Conservation (phyloP, 2,888 invertebrate species). For the Drosophila siamana region DNA sequence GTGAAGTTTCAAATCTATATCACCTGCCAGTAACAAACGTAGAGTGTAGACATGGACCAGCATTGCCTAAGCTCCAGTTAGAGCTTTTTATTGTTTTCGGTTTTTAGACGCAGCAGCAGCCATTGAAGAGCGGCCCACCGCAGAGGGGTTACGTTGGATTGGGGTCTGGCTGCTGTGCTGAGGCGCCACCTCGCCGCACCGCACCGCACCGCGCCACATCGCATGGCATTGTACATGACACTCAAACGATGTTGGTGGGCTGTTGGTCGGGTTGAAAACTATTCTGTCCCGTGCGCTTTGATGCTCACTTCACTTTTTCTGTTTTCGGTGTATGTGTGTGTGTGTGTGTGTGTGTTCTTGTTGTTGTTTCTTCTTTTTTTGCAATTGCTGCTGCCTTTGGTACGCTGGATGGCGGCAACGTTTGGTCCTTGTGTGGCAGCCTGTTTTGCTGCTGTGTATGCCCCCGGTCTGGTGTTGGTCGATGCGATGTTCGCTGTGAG, state of each 20-base stretch:
- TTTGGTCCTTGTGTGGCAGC: slow-evolving; percentile 72
- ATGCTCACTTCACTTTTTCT: slow-evolving; percentile 75
- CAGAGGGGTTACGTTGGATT: slow-evolving; percentile 33
- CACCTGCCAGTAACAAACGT: not conserved
- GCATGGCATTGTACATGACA: slow-evolving; percentile 54
- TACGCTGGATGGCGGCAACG: slow-evolving; percentile 72
- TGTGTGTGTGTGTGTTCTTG: slow-evolving; percentile 38
- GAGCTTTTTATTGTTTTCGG: slow-evolving; percentile 79
- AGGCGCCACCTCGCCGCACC: slow-evolving; percentile 33
- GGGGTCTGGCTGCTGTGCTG: slow-evolving; percentile 30
- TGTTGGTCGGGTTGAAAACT: slow-evolving; percentile 77
- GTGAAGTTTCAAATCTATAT: no score
- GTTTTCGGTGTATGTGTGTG: slow-evolving; percentile 32
- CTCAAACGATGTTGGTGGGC: slow-evolving; percentile 55
- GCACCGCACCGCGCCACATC: slow-evolving; percentile 27
- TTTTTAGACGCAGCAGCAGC: slow-evolving; percentile 74
- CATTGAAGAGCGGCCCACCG: slow-evolving; percentile 59
- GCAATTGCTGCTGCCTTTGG: slow-evolving; percentile 52
- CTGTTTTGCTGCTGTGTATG: slow-evolving; percentile 54
- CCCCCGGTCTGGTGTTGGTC: slow-evolving; percentile 57
- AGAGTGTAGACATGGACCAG: slow-evolving; percentile 40
- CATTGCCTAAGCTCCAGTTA: slow-evolving; percentile 24
- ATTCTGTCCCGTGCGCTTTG: slow-evolving; percentile 74
- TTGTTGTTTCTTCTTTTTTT: slow-evolving; percentile 36
- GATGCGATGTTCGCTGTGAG: slow-evolving; percentile 58